Base-by-base conservation (phyloP, 2,888 invertebrate species). In the Cerceris rybyensis region DNA sequence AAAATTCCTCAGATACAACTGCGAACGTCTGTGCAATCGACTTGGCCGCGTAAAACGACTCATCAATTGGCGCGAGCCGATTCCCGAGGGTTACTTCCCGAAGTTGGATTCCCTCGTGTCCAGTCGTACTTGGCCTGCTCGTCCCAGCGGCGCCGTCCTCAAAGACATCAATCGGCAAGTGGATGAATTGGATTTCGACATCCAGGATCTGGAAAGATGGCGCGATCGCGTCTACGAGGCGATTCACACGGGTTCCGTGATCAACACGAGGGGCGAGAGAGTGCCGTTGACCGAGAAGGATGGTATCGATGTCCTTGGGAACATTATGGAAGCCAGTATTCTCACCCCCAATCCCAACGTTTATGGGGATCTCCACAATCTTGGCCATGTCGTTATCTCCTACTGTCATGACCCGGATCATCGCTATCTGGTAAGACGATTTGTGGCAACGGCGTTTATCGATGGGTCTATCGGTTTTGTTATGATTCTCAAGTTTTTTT, bases 331-430 rank as follows among this genome's bases (percentile, higher is more conserved):
- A 92, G 89, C 92, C 7, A 95, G 95, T 43, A 94, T 94, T 79
- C 90, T 97, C 57, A 96, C 96, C 59, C 94, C 94, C 6, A 97
- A 97, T 93, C 93, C 94, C 2, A 93, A 93, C 49, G 93, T 96
- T 88, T 97, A 97, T 89, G 97, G 97, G 0, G 96, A 97, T 91
- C 88, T 97, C 52, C 97, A 98, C 93, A 97, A 97, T 92, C 94
- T 96, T 93, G 97, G 97, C 0, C 97, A 97, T 88, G 95, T 96
- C 6, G 94, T 96, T 88, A 94, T 97, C 78, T 95, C 96, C 0
- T 96, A 95, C 90, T 93, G 95, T 4, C 97, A 97, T 88, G 97
- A 98, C 91, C 97, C 97, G 0, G 96, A 97, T 90, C 95, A 96
- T 89, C 93, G 95, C 74, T 95, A 96, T 89, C 91, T 96, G 93